Evolutionary conservation across 2,888 invertebrate genomes (phyloP).

Genomic region (Sinelater perroti): DNA sequence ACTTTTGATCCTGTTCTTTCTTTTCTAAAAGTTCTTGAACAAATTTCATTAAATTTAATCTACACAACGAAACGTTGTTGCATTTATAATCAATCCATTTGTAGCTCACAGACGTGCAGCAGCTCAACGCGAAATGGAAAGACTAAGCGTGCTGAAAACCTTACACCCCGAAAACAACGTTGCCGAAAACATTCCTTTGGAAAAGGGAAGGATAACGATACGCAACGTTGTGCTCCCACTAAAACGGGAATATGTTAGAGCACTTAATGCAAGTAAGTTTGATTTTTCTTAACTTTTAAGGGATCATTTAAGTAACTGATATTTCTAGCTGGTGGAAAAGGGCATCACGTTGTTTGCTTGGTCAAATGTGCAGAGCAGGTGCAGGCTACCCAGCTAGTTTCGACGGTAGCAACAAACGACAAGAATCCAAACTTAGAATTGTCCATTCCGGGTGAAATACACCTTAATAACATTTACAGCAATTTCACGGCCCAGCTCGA

Average conservation of each 20-base stretch:
- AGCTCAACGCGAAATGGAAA: conserved; percentile 85
- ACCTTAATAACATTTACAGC: conserved; percentile 82
- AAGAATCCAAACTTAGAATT: conserved; percentile 65
- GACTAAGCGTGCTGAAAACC: conserved; percentile 82
- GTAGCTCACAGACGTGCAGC: conserved; percentile 88
- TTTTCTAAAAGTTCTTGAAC: too few relatives aligned
- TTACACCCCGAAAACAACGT: conserved; percentile 68
- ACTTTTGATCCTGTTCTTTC: too few relatives aligned
- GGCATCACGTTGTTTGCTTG: conserved; percentile 82
- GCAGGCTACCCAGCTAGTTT: conserved; percentile 76
- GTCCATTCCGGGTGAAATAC: conserved; percentile 78
- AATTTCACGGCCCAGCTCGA: conserved; percentile 92
- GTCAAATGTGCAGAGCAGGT: conserved; percentile 82
- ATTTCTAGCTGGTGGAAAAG: conserved; percentile 70
- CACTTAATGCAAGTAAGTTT: conserved; percentile 72
- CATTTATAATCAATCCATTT: too few relatives aligned
- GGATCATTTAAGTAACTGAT: conserved; percentile 11
- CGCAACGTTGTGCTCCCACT: conserved; percentile 83
- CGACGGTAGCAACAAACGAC: conserved; percentile 69
- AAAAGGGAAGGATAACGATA: conserved; percentile 72
- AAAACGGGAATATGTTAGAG: conserved; percentile 81
- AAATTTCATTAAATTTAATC: too few relatives aligned
- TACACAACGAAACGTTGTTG: too few relatives aligned
- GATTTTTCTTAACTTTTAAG: conserved; percentile 1
- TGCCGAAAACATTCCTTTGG: conserved; percentile 65